These are phyloP conservation scores for Apaloderma vittatum DNA, from an alignment of 2,113 vertebrate genomes.

Conservation along the genomic window DNA sequence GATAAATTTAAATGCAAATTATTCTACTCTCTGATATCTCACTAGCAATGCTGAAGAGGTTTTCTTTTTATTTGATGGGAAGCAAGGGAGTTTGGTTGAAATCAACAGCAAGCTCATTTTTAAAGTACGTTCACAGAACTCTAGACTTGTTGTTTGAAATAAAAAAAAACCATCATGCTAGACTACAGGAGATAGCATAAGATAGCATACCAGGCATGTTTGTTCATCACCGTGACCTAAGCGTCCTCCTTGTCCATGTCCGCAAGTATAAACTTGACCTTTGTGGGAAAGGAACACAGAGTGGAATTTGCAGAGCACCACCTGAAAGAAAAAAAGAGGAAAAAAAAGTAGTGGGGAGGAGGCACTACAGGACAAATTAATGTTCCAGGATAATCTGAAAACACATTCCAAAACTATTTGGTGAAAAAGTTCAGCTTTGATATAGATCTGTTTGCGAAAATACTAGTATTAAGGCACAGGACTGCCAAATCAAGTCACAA, in stretches of 20 bases:
- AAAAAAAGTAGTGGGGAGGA: background rate
- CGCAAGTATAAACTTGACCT: slow-evolving; percentile 96
- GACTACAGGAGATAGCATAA: background rate
- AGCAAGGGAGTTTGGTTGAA: background rate
- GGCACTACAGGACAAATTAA: background rate
- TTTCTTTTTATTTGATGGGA: background rate
- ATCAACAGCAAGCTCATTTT: background rate
- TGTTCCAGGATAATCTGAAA: background rate
- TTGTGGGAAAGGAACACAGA: slow-evolving; percentile 97
- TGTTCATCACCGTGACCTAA: slow-evolving; percentile 97
- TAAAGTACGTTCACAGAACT: background rate
- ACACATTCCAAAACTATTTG: background rate
- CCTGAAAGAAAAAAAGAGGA: slow-evolving; percentile 73
- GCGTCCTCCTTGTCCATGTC: slow-evolving; percentile 96
- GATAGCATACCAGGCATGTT: slow-evolving; percentile 89
- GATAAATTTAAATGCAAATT: background rate
- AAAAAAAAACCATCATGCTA: background rate
- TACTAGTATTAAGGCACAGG: background rate
- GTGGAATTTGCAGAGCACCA: slow-evolving; percentile 97
- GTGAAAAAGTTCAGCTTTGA: background rate
- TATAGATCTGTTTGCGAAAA: background rate
- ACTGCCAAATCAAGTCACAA: background rate
- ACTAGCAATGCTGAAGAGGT: background rate
- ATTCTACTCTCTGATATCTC: background rate
- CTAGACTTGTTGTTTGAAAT: background rate